Evolutionary conservation across 2,113 vertebrate species (phyloP), one percentile per base, ranked within the genome.

Genomic region (Tricholaema leucomelas): DNA sequence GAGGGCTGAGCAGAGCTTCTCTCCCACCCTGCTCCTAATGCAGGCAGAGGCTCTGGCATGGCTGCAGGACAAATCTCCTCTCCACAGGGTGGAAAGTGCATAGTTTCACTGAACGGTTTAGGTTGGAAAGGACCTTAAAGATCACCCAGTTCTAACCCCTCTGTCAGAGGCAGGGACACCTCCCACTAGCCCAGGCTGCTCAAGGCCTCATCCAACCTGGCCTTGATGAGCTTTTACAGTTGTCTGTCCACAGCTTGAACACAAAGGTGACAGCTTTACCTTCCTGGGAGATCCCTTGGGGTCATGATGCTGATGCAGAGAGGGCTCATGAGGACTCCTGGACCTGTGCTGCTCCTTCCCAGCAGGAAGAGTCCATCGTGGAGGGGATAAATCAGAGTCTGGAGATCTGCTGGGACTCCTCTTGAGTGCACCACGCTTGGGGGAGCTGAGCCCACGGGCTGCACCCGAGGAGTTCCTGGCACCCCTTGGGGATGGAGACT

Each of bases 371-470:
- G 85, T 13, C 81, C 96, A 97, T 46, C 97, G 98, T 65, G 98
- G 98, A 31, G 96, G 93, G 56, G 93, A 97, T 0, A 92, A 84
- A 46, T 88, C 96, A 0, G 97, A 98, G 61, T 97, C 98, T 21
- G 98, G 96, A 38, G 90, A 88, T 1, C 1, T 55, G 56, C 97
- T 97, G 52, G 15, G 88, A 52, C 78, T 95, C 78, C 93, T 97
- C 52, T 97, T 92, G 7, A 96, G 97, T 40, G 98, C 97, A 11
- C 95, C 98, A 10, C 95, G 86, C 87, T 98, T 97, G 2, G 97
- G 97, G 15, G 97, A 98, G 30, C 25, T 63, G 2, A 17, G 19
- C 59, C 50, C 44, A 38, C 23, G 74, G 33, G 97, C 97, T 7
- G 96, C 96, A 23, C 96, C 96, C 8, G 96, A 93, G 17, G 73